Conservation (phyloP, 2,888 invertebrate genomes). For the Ochropleura plecta region DNA sequence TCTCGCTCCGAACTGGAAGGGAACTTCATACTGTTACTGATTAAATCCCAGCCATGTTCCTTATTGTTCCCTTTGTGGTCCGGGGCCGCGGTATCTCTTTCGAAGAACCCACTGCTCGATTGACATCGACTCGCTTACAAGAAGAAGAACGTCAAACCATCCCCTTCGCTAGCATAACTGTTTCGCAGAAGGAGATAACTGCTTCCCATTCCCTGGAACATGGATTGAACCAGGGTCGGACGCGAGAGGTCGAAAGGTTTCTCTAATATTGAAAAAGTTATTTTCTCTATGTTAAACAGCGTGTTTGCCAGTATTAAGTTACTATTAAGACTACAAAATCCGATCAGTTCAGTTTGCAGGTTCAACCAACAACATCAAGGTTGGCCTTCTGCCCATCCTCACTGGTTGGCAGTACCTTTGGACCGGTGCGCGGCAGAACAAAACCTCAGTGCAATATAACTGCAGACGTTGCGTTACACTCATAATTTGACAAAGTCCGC, state of each 20-base stretch:
- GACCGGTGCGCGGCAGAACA: conserved; percentile 14
- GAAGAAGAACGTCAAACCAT: too few species aligned
- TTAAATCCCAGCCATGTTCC: too few species aligned
- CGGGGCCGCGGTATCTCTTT: too few species aligned
- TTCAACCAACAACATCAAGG: not conserved
- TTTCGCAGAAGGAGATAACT: too few species aligned
- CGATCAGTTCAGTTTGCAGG: not conserved
- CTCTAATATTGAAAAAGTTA: not conserved
- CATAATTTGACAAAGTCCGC: conserved; percentile 51
- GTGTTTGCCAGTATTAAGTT: not conserved
- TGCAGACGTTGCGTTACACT: conserved; percentile 33
- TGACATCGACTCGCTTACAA: too few species aligned
- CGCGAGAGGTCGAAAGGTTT: not conserved
- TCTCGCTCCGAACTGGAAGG: too few species aligned
- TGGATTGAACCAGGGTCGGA: too few species aligned
- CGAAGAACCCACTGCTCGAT: too few species aligned
- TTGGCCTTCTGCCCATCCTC: conserved; percentile 13
- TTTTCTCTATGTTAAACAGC: not conserved
- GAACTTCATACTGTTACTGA: too few species aligned
- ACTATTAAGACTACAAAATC: not conserved
- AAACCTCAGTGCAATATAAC: conserved; percentile 34
- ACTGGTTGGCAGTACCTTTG: not conserved
- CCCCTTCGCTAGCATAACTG: too few species aligned
- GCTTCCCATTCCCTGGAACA: too few species aligned
- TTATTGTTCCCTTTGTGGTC: too few species aligned